A percentile compares a stretch with the other conserved stretches of the same genome.
Evolutionary conservation across 2,888 invertebrate genomes (phyloP).

Genomic region (Acronicta alni): DNA sequence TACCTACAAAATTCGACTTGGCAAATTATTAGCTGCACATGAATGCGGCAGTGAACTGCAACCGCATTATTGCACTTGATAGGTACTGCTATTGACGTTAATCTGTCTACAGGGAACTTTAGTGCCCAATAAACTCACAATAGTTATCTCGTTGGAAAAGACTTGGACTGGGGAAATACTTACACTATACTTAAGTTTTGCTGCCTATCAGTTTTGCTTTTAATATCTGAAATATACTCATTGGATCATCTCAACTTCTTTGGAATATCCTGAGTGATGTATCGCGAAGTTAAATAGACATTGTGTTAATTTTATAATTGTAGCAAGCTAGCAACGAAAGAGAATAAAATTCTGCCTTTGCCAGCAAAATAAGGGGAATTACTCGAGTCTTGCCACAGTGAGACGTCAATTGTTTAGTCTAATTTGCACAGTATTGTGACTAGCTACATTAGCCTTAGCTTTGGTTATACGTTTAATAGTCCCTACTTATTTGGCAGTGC

Average conservation of each 20-base stretch:
- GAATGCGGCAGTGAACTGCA: slow-evolving; percentile 3
- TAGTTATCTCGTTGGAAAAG: neutral
- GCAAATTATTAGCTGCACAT: slow-evolving; percentile 14
- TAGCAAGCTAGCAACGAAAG: neutral
- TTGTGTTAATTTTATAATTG: no score
- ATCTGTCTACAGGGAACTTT: slow-evolving; percentile 19
- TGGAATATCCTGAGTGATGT: no score
- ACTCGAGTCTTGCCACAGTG: no score
- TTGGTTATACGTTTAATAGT: no score
- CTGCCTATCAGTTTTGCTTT: neutral
- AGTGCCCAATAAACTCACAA: slow-evolving; percentile 25
- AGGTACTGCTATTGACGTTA: slow-evolving; percentile 15
- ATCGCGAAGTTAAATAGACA: no score
- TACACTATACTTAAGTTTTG: neutral
- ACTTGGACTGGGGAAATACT: neutral
- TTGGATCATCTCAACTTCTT: no score
- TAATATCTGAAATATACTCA: neutral
- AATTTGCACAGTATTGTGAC: no score
- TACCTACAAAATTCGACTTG: no score
- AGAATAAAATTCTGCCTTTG: neutral
- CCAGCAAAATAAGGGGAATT: no score
- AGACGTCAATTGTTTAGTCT: no score
- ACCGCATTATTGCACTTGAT: slow-evolving; percentile 11
- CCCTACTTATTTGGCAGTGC: no score
- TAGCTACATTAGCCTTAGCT: no score